Base-by-base conservation (phyloP, 2,113 vertebrate species). In the Tachuris rubrigastra region DNA sequence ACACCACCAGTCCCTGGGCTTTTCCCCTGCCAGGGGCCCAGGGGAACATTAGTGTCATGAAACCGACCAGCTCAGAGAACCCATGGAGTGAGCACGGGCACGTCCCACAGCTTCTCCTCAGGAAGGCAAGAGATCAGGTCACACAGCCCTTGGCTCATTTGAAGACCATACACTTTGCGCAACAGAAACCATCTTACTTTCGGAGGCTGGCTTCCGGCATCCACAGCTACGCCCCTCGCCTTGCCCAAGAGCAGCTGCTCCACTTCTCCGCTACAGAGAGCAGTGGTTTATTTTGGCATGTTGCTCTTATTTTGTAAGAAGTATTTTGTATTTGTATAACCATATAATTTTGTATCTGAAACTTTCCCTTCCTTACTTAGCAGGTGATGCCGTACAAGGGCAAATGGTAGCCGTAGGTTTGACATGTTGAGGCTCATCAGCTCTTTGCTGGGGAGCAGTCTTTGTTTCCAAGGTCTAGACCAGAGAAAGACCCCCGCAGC, bases 311-410 rank as follows among this genome's bases (percentile, higher is more conserved):
- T 97, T 95, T 95, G 95, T 95, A 92, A 97, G 72, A 93, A 92
- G 56, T 60, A 78, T 89, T 87, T 85, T 94, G 75, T 78, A 87
- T 93, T 96, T 96, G 66, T 96, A 91, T 90, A 95, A 92, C 76
- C 76, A 60, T 87, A 65, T 85, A 75, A 93, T 97, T 96, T 89
- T 75, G 89, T 67, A 95, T 89, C 89, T 96, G 74, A n/a, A 96
- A 96, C 91, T 96, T 92, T 94, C 91, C 89, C 91, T 95, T 95
- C 91, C 80, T 92, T 90, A 74, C 72, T 90, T 90, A 90, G 66
- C 86, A 93, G 86, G 93, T 92, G 93, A 89, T 93, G 56, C 44
- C 3, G 6, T 52, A 72, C 2, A 33, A 87, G 73, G 69, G 91
- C 66, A 96, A 89, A 78, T 69, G 90, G 77, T 94, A 92, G 88